phyloP scores from a whole-genome alignment of 2,797 vertebrate species.

The Picus viridis region DNA sequence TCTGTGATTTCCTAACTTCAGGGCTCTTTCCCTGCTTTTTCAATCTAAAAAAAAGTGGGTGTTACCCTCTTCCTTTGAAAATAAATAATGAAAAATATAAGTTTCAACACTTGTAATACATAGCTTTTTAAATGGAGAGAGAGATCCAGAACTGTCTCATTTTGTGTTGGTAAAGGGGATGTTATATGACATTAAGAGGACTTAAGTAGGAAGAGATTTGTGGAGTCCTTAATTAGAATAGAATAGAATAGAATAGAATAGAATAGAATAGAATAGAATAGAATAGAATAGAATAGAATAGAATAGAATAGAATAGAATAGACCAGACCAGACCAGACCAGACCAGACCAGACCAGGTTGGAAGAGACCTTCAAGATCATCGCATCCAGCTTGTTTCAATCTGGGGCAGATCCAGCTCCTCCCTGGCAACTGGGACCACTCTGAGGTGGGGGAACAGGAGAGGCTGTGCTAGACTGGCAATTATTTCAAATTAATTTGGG shows the following conservation, averaged over 20 bases:
- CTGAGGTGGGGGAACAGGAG: not conserved
- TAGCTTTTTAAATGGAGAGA: not conserved
- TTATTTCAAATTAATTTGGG: not conserved
- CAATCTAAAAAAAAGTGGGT: not conserved
- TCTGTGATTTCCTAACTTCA: not conserved
- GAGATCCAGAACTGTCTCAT: not conserved
- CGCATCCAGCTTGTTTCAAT: fast-evolving
- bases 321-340: no score
- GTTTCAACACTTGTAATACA: fast-evolving
- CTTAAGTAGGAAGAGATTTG: not conserved
- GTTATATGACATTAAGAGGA: not conserved
- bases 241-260: no score
- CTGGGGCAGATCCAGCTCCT: not conserved
- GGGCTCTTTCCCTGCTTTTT: not conserved
- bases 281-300: no score
- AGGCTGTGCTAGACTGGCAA: not conserved
- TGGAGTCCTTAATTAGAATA: no score
- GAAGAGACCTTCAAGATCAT: no score
- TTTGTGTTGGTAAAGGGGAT: not conserved
- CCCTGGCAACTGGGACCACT: not conserved
- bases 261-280: no score
- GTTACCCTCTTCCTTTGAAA: not conserved
- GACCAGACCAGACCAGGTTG: no score
- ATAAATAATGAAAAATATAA: not conserved
- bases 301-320: no score